Conservation (phyloP, 2,797 vertebrate species). For the Sebastes taczanowskii region DNA sequence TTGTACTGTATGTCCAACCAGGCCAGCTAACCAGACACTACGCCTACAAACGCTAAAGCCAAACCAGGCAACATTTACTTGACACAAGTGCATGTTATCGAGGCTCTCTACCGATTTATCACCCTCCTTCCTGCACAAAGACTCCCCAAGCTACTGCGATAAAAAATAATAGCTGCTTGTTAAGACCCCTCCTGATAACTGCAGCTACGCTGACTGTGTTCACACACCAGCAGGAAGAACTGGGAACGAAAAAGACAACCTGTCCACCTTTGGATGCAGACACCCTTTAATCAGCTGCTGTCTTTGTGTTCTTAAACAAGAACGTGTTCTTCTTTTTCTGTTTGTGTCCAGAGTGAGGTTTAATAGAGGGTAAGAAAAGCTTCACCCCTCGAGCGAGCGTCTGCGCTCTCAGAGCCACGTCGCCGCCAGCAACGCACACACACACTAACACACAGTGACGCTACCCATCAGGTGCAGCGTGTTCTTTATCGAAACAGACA, state of each 20-base stretch:
- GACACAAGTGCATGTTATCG: background rate
- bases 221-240: background rate
- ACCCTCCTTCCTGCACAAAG: background rate
- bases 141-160: slow-evolving; percentile 21
- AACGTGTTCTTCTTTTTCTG: background rate
- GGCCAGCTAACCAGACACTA: background rate
- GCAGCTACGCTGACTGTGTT: background rate
- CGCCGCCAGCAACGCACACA: background rate
- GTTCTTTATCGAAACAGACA: slow-evolving; percentile 51
- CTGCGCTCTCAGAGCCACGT: slow-evolving; percentile 9
- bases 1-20: background rate
- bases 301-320: slow-evolving; percentile 12
- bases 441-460: background rate
- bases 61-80: background rate
- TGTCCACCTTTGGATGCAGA: slow-evolving; percentile 5
- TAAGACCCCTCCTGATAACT: slow-evolving; percentile 11
- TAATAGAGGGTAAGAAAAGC: slow-evolving; percentile 64
- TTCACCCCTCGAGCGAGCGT: slow-evolving; percentile 33
- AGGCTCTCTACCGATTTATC: slow-evolving; percentile 14
- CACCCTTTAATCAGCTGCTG: slow-evolving; percentile 25
- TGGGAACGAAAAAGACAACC: background rate
- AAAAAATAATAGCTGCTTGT: slow-evolving; percentile 21
- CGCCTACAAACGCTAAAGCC: background rate
- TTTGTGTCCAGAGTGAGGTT: slow-evolving; percentile 8
- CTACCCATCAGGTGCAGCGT: slow-evolving; percentile 26